Percentiles rank a stretch among this genome's conserved stretches.
phyloP scores from a whole-genome alignment of 1,140 invertebrate species.

The Diprion similis region DNA sequence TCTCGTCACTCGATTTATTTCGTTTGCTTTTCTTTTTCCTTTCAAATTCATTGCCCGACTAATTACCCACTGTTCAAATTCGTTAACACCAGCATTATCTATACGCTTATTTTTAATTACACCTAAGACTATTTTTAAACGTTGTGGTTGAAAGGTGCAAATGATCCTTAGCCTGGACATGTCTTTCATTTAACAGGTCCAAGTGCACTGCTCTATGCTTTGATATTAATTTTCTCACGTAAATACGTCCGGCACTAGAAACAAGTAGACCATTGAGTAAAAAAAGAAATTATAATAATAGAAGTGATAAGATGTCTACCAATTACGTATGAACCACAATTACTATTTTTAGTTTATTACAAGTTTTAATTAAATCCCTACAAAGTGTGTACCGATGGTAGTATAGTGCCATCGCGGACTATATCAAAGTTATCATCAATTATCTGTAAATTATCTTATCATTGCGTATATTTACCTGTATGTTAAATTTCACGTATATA shows the following conservation, averaged over 20 bases:
- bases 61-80: no score
- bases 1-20: no score
- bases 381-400: neutral
- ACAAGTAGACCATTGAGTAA: slow-evolving; percentile 45
- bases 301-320: no score
- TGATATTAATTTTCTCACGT: no score
- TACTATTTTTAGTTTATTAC: neutral
- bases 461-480: neutral
- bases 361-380: neutral
- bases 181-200: neutral
- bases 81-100: neutral
- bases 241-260: slow-evolving; percentile 26
- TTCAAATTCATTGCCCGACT: no score
- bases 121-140: neutral
- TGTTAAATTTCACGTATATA: no score
- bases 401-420: neutral
- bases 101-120: neutral
- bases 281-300: slow-evolving; percentile 29
- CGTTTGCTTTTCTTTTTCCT: no score
- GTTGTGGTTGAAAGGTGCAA: neutral
- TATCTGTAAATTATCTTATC: neutral
- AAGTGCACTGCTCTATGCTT: no score
- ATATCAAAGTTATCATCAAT: neutral
- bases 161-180: neutral
- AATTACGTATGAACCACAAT: neutral